phyloP scores from a whole-genome alignment of 2,113 vertebrate species.

The Grallaria varia region DNA sequence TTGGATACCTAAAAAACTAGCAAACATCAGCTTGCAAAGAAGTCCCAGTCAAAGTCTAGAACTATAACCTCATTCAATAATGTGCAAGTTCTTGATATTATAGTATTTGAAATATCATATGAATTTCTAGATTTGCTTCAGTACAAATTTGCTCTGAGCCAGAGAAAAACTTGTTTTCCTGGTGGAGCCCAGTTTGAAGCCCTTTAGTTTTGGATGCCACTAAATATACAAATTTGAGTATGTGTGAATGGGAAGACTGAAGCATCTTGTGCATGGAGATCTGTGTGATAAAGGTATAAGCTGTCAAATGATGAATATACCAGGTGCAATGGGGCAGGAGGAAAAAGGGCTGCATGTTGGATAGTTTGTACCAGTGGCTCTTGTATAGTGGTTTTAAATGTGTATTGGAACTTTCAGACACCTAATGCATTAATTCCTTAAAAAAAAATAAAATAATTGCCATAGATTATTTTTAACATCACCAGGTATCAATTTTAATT shows the following conservation, averaged over 20 bases:
- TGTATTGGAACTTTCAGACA: neutral
- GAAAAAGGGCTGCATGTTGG: neutral
- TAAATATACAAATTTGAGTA: neutral
- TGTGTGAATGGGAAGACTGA: neutral
- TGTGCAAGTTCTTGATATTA: neutral
- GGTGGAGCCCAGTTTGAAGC: neutral
- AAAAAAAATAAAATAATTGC: neutral
- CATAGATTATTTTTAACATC: neutral
- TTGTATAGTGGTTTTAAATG: neutral
- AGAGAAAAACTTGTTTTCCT: neutral
- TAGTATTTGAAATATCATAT: neutral
- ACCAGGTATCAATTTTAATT: neutral
- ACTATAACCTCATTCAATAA: neutral
- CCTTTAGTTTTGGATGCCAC: neutral
- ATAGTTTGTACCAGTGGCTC: neutral
- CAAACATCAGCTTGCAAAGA: neutral
- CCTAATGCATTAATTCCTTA: neutral
- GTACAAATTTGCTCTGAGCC: neutral
- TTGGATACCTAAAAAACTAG: neutral
- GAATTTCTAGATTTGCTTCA: neutral
- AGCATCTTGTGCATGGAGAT: neutral
- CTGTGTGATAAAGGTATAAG: neutral
- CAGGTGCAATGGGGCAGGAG: neutral
- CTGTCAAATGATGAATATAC: neutral
- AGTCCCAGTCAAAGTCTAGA: neutral